Evolutionary conservation across 2,113 vertebrate genomes (phyloP).

Genomic region (Phylloscopus trochilus): DNA sequence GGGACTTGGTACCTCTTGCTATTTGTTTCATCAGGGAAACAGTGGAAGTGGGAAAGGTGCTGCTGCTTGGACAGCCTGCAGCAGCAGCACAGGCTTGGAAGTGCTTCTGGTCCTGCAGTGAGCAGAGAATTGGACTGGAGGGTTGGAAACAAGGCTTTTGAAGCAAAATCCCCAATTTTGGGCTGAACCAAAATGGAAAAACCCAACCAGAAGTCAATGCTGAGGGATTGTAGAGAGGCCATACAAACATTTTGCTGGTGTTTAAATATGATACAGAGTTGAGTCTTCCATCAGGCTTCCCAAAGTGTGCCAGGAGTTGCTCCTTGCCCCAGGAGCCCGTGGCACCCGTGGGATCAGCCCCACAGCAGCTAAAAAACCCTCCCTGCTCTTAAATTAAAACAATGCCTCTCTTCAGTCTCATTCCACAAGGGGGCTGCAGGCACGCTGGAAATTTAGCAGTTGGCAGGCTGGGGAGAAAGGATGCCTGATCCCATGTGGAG

Average conservation of each 20-base stretch:
- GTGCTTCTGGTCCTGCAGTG: not conserved
- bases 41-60: not conserved
- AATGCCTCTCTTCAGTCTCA: conserved; percentile 11
- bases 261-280: not conserved
- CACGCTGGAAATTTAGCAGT: not conserved
- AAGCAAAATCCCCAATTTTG: not conserved
- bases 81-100: not conserved
- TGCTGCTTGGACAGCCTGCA: not conserved
- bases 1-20: not conserved
- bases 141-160: not conserved
- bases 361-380: not conserved
- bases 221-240: not conserved
- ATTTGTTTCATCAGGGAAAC: not conserved
- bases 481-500: not conserved
- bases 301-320: rapidly evolving
- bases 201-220: not conserved
- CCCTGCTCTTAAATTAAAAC: not conserved
- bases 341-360: not conserved
- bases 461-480: not conserved
- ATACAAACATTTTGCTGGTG: not conserved
- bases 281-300: not conserved
- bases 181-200: not conserved
- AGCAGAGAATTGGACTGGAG: not conserved
- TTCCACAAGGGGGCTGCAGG: conserved; percentile 80
- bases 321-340: not conserved